Base-by-base conservation (phyloP, 2,888 invertebrate genomes). In the Orthosia gracilis region DNA sequence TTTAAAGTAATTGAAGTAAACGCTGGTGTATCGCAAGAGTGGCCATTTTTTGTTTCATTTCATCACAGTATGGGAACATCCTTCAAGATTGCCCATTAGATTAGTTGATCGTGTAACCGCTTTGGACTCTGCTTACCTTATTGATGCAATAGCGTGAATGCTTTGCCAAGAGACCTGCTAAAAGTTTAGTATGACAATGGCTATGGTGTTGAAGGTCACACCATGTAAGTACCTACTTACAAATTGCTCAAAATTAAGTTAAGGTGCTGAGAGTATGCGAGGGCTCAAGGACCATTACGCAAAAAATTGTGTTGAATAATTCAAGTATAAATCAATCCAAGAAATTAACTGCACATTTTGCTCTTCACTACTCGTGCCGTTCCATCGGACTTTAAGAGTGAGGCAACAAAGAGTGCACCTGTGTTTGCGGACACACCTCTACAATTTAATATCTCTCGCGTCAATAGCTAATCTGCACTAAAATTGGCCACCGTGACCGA, bases 51-150 rank as follows among this genome's bases (percentile, higher is more conserved):
- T 84, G 26, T 69, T 45, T 58, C 17, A 71, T 82, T 81, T 67
- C 82, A n/a, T 71, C 83, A 83, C 40, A 17, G 75, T 76, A 82
- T 83, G 83, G 76, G 83, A 83, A 83, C 82, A 78, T 84, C 84
- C 84, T 83, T 78, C 84, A 78, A 78, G 70, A 70, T 74, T 55
- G 18, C 0, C 58, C 62, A 57, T 69, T 65, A 76, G 73, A 82
- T 80, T 71, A 82, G 52, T 40, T 67, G 57, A 62, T 82, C 70
- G 65, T 78, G 78, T 57, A 65, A 71, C 66, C 26, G 23, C 26
- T 69, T 68, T 75, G 59, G 55, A 26, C 61, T 68, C 70, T 78
- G 79, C 61, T 58, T 62, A 82, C 55, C 58, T 62, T 26, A 52
- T 61, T 82, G 75, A 55, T 75, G 81, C 83, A 82, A 81, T 55